Base-by-base conservation (phyloP, 1,140 invertebrate genomes). In the Leptinotarsa defecta region DNA sequence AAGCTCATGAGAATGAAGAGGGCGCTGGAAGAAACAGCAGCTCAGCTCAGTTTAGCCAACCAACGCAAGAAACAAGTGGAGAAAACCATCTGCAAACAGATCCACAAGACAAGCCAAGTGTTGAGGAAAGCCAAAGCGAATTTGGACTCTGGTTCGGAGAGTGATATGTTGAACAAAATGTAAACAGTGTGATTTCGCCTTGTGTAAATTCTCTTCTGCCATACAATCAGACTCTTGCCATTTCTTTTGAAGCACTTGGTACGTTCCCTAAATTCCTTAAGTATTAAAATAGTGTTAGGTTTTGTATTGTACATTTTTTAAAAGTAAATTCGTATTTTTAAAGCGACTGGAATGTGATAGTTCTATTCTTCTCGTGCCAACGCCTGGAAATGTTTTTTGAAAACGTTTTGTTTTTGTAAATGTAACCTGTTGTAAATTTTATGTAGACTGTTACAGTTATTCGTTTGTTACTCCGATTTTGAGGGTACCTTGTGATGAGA, bases 51-150 rank as follows among this genome's bases (percentile, higher is more conserved):
- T 74, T 85, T 88, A 8, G 87, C 89, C 4, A 90, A 90, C 80
- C 86, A 89, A 82, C 86, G 87, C 68, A 91, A 91, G 78, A 86
- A 87, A 68, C 88, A 86, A 79, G 88, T 90, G 5, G 89, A 91
- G 77, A 87, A 88, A 64, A 89, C 89, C 34, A 90, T 91, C 79
- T 91, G 89, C 81, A 86, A 88, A 62, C 89, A 91, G 83, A 88
- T 91, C 67, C 88, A 90, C 77, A 90, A 91, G 82, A 91, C 90
- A 17, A 89, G 90, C 72, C 87, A 88, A 71, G 88, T 91, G 22
- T 82, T 91, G n/a, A 86, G 89, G 19, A 88, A 90, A 82, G 90
- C 89, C 1, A 87, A 87, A 78, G 88, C 88, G 0, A 89, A 90
- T 82, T 85, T 90, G 19, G 85, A 86, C 77, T 85, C 84, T 3